phyloP scores from a whole-genome alignment of 2,797 vertebrate species.

The Sciaenops ocellatus region DNA sequence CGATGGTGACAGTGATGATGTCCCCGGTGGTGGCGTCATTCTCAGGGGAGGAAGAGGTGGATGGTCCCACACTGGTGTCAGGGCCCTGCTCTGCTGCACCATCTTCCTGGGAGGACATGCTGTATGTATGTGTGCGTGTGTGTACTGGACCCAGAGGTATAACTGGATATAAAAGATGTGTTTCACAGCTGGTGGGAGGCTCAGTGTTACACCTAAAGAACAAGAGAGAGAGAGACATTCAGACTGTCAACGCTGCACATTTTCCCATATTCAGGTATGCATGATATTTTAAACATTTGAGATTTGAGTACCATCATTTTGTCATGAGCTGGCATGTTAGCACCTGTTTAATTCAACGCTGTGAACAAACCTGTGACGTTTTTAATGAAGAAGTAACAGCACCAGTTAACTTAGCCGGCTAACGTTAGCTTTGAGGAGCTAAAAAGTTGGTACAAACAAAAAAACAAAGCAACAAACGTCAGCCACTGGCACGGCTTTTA shows the following conservation, averaged over 20 bases:
- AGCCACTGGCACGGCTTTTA: not conserved
- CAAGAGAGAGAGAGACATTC: not conserved
- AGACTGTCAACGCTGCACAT: not conserved
- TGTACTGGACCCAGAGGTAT: not conserved
- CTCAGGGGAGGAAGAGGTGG: slow-evolving; percentile 21
- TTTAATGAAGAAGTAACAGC: fast-evolving
- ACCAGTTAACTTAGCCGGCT: slow-evolving; percentile 44
- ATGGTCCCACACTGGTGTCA: not conserved
- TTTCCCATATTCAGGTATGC: not conserved
- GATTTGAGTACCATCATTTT: fast-evolving
- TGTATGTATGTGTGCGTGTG: not conserved
- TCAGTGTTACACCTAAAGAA: not conserved
- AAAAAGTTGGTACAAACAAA: slow-evolving; percentile 41
- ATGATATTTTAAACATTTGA: not conserved
- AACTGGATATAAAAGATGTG: not conserved
- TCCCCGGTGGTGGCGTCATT: slow-evolving; percentile 35
- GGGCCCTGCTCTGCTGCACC: slow-evolving; percentile 30
- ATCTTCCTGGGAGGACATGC: slow-evolving; percentile 67
- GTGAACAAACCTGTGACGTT: not conserved
- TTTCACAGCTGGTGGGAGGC: slow-evolving; percentile 10
- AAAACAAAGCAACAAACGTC: not conserved
- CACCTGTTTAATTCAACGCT: not conserved
- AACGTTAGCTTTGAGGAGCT: slow-evolving; percentile 64
- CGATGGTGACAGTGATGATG: slow-evolving; percentile 85
- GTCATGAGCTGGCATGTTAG: not conserved